Evolutionary conservation across 1,140 invertebrate species (phyloP), one percentile per base, ranked within the genome.

Genomic region (Acromyrmex heyeri): DNA sequence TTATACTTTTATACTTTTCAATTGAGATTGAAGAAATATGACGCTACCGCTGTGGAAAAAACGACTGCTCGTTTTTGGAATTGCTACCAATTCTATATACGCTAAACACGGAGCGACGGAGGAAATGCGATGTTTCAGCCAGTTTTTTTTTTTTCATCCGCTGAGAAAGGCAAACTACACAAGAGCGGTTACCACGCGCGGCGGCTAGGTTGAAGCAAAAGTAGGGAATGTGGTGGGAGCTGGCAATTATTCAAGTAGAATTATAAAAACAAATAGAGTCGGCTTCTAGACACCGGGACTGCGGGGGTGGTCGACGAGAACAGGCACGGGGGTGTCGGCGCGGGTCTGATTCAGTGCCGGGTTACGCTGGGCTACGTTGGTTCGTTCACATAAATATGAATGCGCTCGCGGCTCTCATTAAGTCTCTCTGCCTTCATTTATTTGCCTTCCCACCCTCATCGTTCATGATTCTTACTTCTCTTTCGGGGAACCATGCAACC

Each of bases 371-470:
- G 88, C 79, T 90, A 79, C 88, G 88, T 90, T 85, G 87, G 87
- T 90, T 91, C 82, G 87, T 91, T 92, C 92, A 83, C 92, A 93
- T 93, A 93, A 94, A 93, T 93, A 93, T 92, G 92, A 94, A 94
- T 92, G 93, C 92, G 92, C 93, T 91, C 92, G 87, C 83, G 93
- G 90, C 92, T 91, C 93, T 93, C 92, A 93, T 94, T 93, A 93
- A 93, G 92, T 93, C 91, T 91, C 88, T 90, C 90, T 87, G 89
- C 90, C 88, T 92, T 90, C 89, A 90, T 90, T 90, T 90, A 90
- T 90, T 89, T 90, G 78, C 86, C 82, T 59, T 73, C 44, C 86
- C 79, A 12, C 27, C n/a, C n/a, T 62, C 83, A 83, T 73, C 85
- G 83, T 88, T 86, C 86, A 77, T 89, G 85, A 53, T 76, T 81